A percentile compares a stretch with the other conserved stretches of the same genome.
Evolutionary conservation across 2,797 vertebrate species (phyloP).

Genomic region (Argyrosomus regius): DNA sequence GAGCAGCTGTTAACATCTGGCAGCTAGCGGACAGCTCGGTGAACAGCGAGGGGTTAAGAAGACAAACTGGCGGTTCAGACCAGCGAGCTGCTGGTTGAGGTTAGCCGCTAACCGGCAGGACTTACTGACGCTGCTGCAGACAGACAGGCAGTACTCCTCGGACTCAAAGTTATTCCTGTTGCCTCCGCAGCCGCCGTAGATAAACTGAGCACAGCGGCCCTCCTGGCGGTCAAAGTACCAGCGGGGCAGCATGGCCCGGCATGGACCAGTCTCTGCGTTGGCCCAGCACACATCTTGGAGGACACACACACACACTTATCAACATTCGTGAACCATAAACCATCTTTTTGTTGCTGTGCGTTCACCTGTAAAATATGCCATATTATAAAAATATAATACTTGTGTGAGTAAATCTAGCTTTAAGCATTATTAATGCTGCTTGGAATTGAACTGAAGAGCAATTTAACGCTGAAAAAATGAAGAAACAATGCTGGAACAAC

Average conservation of each 20-base stretch:
- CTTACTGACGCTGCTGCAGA: constrained; percentile 99
- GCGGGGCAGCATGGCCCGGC: constrained; percentile 95
- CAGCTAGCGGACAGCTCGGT: constrained; percentile 16
- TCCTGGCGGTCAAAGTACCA: constrained; percentile 97
- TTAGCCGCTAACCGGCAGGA: constrained; percentile 77
- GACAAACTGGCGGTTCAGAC: constrained; percentile 15
- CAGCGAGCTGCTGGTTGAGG: constrained; percentile 11
- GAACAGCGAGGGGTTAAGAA: constrained; percentile 39
- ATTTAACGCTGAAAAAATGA: constrained; percentile 35
- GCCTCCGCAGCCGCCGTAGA: constrained; percentile 98
- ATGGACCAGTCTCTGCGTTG: constrained; percentile 95
- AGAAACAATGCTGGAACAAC: constrained; percentile 29
- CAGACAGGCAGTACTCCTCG: constrained; percentile 97
- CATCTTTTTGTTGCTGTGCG: neutral
- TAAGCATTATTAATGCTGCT: constrained; percentile 29
- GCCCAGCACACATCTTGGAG: constrained; percentile 97
- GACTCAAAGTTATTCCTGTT: constrained; percentile 99
- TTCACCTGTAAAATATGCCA: constrained; percentile 13
- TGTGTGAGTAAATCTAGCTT: neutral
- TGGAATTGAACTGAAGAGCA: constrained; percentile 22
- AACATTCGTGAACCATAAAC: constrained; percentile 12
- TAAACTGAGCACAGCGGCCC: constrained; percentile 95
- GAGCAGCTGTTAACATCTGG: constrained; percentile 39
- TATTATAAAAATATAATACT: neutral
- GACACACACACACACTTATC: constrained; percentile 73